phyloP scores from a whole-genome alignment of 2,888 invertebrate species.

The Epiblema foenella region DNA sequence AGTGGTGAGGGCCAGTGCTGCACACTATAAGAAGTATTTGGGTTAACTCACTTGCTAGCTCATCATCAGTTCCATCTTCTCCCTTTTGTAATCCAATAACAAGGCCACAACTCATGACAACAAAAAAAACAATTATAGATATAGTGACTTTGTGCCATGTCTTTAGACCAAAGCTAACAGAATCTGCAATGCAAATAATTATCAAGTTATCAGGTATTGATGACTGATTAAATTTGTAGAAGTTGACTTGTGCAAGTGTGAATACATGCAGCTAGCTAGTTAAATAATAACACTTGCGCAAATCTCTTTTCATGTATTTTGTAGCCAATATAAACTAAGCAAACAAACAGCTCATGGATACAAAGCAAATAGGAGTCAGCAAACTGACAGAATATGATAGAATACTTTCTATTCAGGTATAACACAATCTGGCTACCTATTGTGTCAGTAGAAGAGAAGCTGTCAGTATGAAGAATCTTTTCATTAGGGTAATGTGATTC shows the following conservation, averaged over 20 bases:
- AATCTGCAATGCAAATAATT: slow-evolving; percentile 17
- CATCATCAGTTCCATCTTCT: slow-evolving; percentile 17
- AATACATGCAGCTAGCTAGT: not conserved
- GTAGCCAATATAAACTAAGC: not conserved
- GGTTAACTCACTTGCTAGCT: slow-evolving; percentile 18
- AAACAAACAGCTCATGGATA: not conserved
- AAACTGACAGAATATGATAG: not conserved
- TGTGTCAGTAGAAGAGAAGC: not conserved
- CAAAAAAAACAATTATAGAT: slow-evolving; percentile 23
- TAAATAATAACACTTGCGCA: not conserved
- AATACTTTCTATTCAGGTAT: not conserved
- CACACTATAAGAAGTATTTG: not conserved
- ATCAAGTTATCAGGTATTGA: not conserved
- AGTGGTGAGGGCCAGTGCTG: too few species aligned
- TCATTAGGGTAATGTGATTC: not conserved
- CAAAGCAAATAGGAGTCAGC: not conserved
- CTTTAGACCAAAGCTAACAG: slow-evolving; percentile 27
- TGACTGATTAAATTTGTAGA: not conserved
- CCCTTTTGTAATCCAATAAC: slow-evolving; percentile 28
- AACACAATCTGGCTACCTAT: not conserved
- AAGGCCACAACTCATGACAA: slow-evolving; percentile 33
- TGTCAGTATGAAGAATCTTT: not conserved
- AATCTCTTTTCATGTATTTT: not conserved
- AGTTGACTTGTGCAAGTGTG: not conserved
- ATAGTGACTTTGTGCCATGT: slow-evolving; percentile 41